phyloP scores from a whole-genome alignment of 2,113 vertebrate species.

The Mixornis gularis region DNA sequence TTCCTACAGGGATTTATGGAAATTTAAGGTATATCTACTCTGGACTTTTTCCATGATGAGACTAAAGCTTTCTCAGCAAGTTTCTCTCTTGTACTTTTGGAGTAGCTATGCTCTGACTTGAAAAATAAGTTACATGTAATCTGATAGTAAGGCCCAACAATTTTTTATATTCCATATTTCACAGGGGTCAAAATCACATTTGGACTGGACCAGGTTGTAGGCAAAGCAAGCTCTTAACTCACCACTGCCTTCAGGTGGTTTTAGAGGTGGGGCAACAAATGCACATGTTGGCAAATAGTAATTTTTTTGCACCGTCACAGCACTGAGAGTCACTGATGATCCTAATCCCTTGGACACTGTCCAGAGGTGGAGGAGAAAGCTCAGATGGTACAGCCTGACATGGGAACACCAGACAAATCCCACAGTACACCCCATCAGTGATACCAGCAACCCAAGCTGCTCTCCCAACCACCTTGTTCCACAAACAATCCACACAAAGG shows the following conservation, averaged over 20 bases:
- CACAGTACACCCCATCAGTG: background rate
- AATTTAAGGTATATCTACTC: background rate
- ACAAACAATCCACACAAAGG: background rate
- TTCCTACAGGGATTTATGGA: background rate
- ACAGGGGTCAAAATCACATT: background rate
- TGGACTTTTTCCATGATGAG: background rate
- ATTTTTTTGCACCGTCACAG: background rate
- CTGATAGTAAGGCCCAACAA: background rate
- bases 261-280: background rate
- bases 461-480: background rate
- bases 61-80: background rate
- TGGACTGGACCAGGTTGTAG: background rate
- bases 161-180: background rate
- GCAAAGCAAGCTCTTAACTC: background rate
- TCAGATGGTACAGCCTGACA: background rate
- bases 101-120: background rate
- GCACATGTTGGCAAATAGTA: background rate
- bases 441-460: background rate
- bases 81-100: background rate
- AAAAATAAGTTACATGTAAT: background rate
- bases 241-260: background rate
- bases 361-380: background rate
- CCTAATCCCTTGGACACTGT: background rate
- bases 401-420: background rate
- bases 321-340: background rate